Evolutionary conservation across 2,888 invertebrate species (phyloP), one percentile per base, ranked within the genome.

Genomic region (Morpho helenor): DNA sequence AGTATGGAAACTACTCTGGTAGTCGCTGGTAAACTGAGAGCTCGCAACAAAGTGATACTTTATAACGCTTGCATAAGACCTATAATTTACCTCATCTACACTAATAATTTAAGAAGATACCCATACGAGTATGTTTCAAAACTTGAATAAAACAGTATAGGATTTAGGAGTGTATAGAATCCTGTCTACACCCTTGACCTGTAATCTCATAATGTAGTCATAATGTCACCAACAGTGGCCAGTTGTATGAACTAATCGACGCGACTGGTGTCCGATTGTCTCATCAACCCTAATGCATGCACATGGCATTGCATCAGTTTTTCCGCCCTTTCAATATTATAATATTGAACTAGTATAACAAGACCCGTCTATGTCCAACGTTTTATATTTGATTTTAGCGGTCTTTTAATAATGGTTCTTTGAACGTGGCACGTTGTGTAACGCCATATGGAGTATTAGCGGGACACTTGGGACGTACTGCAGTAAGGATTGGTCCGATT

Each of bases 391-490:
- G 48, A 46, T 46, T 52, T 45, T 59, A 68, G 64, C 66, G 82
- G 64, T 79, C 85, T 61, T 40, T 49, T 40, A 23, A 61, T 49
- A 62, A 56, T 83, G 85, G 89, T 76, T 80, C 75, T 81, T 80
- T 81, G 74, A 76, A 71, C 69, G 77, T 80, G 76, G 80, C 77
- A 72, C 75, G 77, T 75, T 76, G 81, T 82, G 78, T 78, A 75
- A 70, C 80, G 88, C 87, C 90, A 90, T 89, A 89, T 88, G 90
- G 87, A 88, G 84, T 83, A 86, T 89, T 87, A 87, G 84, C 80
- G 77, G 80, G 80, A 84, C 88, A 82, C 87, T 86, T 82, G 87
- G 89, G 89, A 88, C 77, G 68, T 74, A 75, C 68, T 75, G 71
- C 75, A 75, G 77, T 75, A 75, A 74, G 79, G 81, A 84, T 82